Base-by-base conservation (phyloP, 2,888 invertebrate genomes). In the Crossocerus cetratus region DNA sequence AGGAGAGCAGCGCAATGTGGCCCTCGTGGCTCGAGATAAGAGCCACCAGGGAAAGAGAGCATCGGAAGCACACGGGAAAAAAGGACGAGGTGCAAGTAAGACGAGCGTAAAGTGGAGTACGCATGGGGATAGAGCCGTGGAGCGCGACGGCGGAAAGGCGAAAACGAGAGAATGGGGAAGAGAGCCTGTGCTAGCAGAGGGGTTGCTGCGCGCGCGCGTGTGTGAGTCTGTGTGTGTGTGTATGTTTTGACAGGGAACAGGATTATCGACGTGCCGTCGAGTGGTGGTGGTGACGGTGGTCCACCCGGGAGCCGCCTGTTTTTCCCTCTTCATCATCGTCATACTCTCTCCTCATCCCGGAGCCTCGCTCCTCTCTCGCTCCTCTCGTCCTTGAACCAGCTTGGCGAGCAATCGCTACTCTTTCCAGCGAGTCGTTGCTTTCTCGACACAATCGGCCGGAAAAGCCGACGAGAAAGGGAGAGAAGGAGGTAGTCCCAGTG, bases 221-320 rank as follows among this genome's bases (percentile, higher is more conserved):
- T 32, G 8, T 32, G 32, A 8, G 32, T 32, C 1, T 8, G 66
- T 64, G 74, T 63, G 70, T 78, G 76, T 83, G 66, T 66, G 74
- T 63, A 69, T 78, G 76, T 84, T 84, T 84, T 84, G 76, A 82
- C 81, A 81, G 72, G 75, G 74, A 81, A 84, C 78, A 76, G 76
- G 78, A 84, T 84, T 83, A 85, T 83, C 81, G 83, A 83, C 81
- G 73, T 80, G 70, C 75, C 72, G 73, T 82, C 80, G 76, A 72
- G 63, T 68, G 73, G 72, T 72, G 70, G 69, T 75, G 69, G 32
- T 32, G 32, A 2, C 32, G 32, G 32, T 32, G 49, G 77, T 78
- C 74, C 68, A 72, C 65, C 67, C 55, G 66, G 55, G 63, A 49
- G 70, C 72, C 57, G 49, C 16, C 61, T 64, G 64, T 67, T 65